A percentile compares a stretch with the other conserved stretches of the same genome.
Conservation (phyloP, 1,140 invertebrate genomes). For the Camponotus floridanus region DNA sequence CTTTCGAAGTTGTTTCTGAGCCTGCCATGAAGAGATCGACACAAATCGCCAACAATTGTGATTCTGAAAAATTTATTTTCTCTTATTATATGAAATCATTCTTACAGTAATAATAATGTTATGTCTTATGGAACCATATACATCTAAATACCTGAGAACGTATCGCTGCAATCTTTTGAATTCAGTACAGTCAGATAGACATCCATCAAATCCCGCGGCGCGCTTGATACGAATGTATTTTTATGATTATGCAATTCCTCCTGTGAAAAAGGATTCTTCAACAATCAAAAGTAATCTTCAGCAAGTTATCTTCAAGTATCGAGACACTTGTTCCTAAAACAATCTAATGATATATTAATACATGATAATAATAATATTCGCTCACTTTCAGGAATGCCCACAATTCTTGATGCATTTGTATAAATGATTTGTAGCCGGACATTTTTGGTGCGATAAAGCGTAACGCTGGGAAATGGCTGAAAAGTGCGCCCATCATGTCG, state of each 20-base stretch:
- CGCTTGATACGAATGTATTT: slow-evolving; percentile 87
- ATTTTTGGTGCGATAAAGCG: slow-evolving; percentile 90
- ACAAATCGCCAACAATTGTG: slow-evolving; percentile 91
- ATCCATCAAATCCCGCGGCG: slow-evolving; percentile 94
- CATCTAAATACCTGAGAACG: slow-evolving; percentile 69
- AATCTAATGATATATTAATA: neutral
- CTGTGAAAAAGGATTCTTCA: slow-evolving; percentile 69
- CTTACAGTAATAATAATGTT: neutral
- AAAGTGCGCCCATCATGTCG: slow-evolving; percentile 92
- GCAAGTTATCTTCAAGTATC: neutral
- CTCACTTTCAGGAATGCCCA: slow-evolving; percentile 89
- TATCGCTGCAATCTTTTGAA: slow-evolving; percentile 75
- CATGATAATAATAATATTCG: neutral
- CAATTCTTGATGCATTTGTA: slow-evolving; percentile 89
- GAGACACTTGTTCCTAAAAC: neutral
- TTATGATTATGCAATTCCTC: slow-evolving; percentile 92
- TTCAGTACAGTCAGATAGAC: slow-evolving; percentile 89
- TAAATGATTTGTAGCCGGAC: slow-evolving; percentile 92
- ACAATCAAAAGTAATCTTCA: neutral
- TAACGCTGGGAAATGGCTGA: slow-evolving; percentile 93
- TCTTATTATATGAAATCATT: slow-evolving; percentile 18
- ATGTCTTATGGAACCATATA: neutral
- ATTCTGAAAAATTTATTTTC: slow-evolving; percentile 84
- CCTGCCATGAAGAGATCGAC: slow-evolving; percentile 94
- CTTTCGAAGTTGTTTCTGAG: slow-evolving; percentile 93